Evolutionary conservation across 2,888 invertebrate species (phyloP), one percentile per base, ranked within the genome.

Genomic region (Leucania comma): DNA sequence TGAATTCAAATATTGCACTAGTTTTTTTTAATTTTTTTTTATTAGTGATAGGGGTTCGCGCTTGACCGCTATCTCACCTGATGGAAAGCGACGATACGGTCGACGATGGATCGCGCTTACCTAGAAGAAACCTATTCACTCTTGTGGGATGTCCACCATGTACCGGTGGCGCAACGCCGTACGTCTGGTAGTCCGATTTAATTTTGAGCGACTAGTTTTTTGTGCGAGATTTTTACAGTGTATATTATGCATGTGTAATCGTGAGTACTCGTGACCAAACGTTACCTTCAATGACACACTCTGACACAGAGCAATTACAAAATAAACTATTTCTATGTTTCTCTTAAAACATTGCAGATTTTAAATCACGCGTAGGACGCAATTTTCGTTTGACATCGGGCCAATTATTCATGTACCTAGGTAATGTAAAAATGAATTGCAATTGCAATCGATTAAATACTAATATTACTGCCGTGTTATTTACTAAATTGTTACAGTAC

Each of bases 391-490:
- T 57, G 61, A 46, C 46, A 32, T 24, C 46, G 14, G 12, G n/a
- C 22, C 51, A 63, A 60, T 73, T 68, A 63, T 66, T 75, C 24
- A 8, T 20, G 22, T 35, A n/a, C n/a, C n/a, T n/a, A 42, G 4
- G n/a, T 24, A 24, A 38, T 1, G 17, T 24, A 29, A 14, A 14
- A 35, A 5, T n/a, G n/a, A 38, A 54, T 48, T 29, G 3, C 0
- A 63, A 38, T 38, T 48, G 24, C 29, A 22, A 3, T 38, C 46
- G 4, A 24, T 57, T 42, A 42, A 74, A 29, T 48, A 48, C 38
- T 20, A 6, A 32, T 57, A 22, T 65, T 17, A 32, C 38, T 63
- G 26, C 32, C 1, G 17, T 51, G 42, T 38, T 50, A 50, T 54
- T 54, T 24, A 63, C 14, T 73, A 12, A 51, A 65, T 64, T 57